Conservation (phyloP, 2,797 vertebrate species). For the Smutsia gigantea region DNA sequence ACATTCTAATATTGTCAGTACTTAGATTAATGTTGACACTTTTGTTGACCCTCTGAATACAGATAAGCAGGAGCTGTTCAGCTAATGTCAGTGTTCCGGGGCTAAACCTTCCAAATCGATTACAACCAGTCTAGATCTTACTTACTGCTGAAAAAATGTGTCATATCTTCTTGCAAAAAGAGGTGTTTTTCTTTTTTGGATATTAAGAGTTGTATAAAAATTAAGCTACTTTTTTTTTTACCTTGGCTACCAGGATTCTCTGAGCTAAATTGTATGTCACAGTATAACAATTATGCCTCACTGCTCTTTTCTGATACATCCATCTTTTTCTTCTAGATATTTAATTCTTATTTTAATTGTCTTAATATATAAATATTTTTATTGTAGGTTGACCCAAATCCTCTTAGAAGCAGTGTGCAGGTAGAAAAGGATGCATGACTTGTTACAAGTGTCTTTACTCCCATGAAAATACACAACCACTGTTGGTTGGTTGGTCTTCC, state of each 20-base stretch:
- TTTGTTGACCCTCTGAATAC: slow-evolving; percentile 69
- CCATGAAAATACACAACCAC: background rate
- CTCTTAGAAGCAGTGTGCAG: background rate
- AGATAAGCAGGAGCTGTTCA: slow-evolving; percentile 69
- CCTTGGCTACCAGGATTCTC: background rate
- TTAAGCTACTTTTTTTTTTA: background rate
- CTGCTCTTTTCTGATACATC: slow-evolving; percentile 10
- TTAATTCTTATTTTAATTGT: slow-evolving; percentile 49
- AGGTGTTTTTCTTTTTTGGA: background rate
- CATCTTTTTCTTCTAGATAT: background rate
- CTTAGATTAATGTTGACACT: slow-evolving; percentile 82
- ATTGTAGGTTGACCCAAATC: background rate
- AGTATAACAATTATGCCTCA: background rate
- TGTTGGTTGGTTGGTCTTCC: background rate
- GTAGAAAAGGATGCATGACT: background rate
- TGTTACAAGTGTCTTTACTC: background rate
- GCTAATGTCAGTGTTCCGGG: slow-evolving; percentile 48
- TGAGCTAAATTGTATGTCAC: background rate
- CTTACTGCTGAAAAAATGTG: background rate
- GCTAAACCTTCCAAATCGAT: slow-evolving; percentile 43
- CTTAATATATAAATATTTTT: background rate
- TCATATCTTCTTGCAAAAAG: background rate
- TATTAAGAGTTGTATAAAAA: background rate
- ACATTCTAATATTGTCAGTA: slow-evolving; percentile 56
- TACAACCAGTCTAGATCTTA: background rate